Percentiles rank a stretch among this genome's conserved stretches.
Evolutionary conservation across 2,797 vertebrate genomes (phyloP).

Genomic region (Paratrypauchen microcephalus): DNA sequence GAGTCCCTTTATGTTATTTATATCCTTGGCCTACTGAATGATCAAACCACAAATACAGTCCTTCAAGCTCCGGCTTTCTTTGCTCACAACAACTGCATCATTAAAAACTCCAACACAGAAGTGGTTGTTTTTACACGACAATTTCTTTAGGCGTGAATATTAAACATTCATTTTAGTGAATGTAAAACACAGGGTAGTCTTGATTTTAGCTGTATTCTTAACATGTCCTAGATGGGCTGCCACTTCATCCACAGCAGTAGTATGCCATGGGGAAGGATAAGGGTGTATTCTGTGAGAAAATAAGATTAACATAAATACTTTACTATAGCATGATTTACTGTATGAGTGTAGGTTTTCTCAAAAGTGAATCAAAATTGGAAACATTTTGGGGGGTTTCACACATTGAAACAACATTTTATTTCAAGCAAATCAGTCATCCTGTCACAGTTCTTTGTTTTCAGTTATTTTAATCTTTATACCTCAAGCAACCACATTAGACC

Average conservation of each 20-base stretch:
- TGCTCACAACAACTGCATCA: neutral
- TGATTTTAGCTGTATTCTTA: neutral
- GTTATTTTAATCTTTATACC: no score
- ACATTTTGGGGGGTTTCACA: no score
- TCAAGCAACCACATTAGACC: no score
- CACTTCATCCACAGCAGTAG: neutral
- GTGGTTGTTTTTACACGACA: neutral
- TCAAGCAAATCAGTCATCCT: no score
- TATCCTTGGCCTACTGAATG: neutral
- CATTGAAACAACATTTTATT: no score
- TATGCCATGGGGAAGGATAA: neutral
- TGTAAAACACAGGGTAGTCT: conserved; percentile 15
- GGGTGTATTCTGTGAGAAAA: neutral
- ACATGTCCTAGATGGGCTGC: neutral
- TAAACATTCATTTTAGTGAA: conserved; percentile 7
- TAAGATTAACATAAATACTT: neutral
- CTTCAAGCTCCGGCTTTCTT: neutral
- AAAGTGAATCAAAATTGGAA: neutral
- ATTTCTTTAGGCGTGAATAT: neutral
- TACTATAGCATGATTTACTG: neutral
- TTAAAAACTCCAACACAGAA: neutral
- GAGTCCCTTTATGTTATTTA: conserved; percentile 5
- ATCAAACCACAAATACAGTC: neutral
- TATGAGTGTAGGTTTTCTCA: neutral
- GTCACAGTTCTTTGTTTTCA: no score